Evolutionary conservation across 2,797 vertebrate species (phyloP).

Genomic region (Gobionotothen gibberifrons): DNA sequence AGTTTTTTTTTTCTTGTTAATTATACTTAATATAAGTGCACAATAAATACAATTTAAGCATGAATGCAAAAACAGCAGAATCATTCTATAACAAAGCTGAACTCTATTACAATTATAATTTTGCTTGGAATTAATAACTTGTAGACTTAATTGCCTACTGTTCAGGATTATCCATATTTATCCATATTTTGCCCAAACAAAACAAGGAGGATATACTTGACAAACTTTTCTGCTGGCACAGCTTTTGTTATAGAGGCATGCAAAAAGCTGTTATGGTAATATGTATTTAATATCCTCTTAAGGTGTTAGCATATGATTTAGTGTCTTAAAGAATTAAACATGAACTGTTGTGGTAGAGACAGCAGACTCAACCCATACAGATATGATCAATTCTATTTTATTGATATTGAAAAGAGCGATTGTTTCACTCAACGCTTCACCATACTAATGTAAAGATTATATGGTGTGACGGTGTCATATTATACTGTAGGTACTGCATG

Average conservation of each 20-base stretch:
- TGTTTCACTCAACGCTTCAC: not conserved
- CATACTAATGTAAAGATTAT: not conserved
- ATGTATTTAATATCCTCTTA: not conserved
- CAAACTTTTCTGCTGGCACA: constrained; percentile 39
- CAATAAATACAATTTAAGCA: constrained; percentile 51
- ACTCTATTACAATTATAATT: constrained; percentile 59
- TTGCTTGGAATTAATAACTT: constrained; percentile 46
- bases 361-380: not conserved
- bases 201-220: constrained; percentile 8
- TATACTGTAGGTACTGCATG: not conserved
- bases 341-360: not conserved
- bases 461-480: not conserved
- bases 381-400: constrained; percentile 2
- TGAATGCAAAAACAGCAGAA: constrained; percentile 50
- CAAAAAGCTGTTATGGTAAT: not conserved
- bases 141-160: constrained; percentile 30
- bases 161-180: constrained; percentile 49
- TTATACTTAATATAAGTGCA: constrained; percentile 45
- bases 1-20: constrained; percentile 43
- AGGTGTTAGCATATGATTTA: not conserved
- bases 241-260: constrained; percentile 6
- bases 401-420: constrained; percentile 4
- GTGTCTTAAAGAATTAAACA: not conserved
- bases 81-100: constrained; percentile 34
- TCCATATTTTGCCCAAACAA: constrained; percentile 26